Base-by-base conservation (phyloP, 2,113 vertebrate species). In the Thinocorus orbignyianus region DNA sequence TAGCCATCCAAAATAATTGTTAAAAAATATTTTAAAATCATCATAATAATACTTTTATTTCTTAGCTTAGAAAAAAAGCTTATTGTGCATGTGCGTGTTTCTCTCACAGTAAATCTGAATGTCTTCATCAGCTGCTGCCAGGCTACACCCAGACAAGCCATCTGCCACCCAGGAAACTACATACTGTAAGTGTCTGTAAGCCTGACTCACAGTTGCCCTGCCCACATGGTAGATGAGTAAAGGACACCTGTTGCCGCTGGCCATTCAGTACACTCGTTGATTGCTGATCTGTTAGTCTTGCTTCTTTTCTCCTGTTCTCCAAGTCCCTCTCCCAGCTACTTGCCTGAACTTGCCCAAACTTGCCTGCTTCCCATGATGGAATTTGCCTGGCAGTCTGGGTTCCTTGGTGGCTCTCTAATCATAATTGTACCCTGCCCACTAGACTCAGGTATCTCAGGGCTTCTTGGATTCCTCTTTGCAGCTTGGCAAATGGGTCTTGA, bases 171-270 rank as follows among this genome's bases (percentile, higher is more conserved):
- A 71, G 73, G 72, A 92, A 94, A 64, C 48, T 52, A 9, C 83
- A 37, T 25, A 39, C 68, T 93, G 37, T 76, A 48, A 88, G 73
- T 80, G 61, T 87, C 83, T 94, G 35, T 68, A 31, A 13, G 17
- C 71, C 64, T 97, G 96, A 94, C 86, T 96, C 95, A 94, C 0
- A 1, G 49, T 66, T 90, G 89, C 81, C 89, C 89, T 89, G 65
- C 94, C 89, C 83, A 44, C 55, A 48, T 39, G 52, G 61, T 23
- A 51, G 2, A 79, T 84, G 89, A 95, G 61, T 78, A 81, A 84
- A 84, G 61, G 66, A 87, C 83, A 95, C 77, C 93, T 97, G 93
- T 92, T 93, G 58, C 79, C 88, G 83, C 55, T 91, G 94, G 80
- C 65, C 44, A 55, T 81, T 65, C 30, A 17, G 49, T 62, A 35